These are phyloP conservation scores for Eugnorisma glareosa DNA, from an alignment of 2,888 invertebrate species.

Conservation along the genomic window DNA sequence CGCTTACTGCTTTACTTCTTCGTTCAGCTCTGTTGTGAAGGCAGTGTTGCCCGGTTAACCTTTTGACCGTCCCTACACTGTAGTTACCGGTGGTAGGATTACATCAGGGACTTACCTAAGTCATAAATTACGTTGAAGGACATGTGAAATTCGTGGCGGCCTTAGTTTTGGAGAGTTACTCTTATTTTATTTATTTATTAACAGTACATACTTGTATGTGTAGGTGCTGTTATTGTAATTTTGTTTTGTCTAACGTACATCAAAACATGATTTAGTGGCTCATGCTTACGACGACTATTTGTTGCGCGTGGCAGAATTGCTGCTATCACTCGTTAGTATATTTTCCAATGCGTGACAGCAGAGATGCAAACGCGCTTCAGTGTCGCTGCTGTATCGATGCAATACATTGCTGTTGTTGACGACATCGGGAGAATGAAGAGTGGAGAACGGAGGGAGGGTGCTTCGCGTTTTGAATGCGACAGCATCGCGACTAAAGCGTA, in stretches of 20 bases:
- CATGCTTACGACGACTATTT: too few species aligned
- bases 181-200: slow-evolving; percentile 40
- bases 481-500: background rate
- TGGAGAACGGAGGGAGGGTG: background rate
- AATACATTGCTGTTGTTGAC: background rate
- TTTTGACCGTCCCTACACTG: slow-evolving; percentile 8
- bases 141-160: slow-evolving; percentile 42
- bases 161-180: slow-evolving; percentile 27
- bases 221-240: background rate
- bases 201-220: background rate
- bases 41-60: background rate
- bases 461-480: background rate
- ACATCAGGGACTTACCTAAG: slow-evolving; percentile 46
- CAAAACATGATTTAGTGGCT: background rate
- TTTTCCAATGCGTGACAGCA: background rate
- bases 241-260: background rate
- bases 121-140: slow-evolving; percentile 57
- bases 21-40: background rate
- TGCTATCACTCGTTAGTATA: background rate
- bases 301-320: too few species aligned
- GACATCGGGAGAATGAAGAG: background rate
- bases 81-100: slow-evolving; percentile 42
- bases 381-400: background rate
- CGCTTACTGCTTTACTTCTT: background rate
- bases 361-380: background rate